phyloP scores from a whole-genome alignment of 2,888 invertebrate species.

The Tiliacea aurago region DNA sequence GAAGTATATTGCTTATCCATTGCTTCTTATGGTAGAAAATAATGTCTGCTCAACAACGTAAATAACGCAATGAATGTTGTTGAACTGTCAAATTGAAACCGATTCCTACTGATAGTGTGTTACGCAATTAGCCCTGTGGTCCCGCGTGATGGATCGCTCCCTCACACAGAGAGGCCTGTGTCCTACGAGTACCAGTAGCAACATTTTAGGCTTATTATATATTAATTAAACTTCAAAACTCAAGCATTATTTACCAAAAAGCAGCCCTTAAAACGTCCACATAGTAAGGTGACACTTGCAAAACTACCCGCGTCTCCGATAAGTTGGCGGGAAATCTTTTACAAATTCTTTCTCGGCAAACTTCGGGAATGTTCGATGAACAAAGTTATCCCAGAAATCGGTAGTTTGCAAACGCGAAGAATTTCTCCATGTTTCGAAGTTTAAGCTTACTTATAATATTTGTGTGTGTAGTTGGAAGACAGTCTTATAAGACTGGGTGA shows the following conservation, averaged over 20 bases:
- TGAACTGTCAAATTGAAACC: too few relatives aligned
- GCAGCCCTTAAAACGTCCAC: constrained; percentile 11
- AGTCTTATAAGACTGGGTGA: constrained; percentile 20
- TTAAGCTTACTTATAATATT: constrained; percentile 52
- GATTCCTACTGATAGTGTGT: too few relatives aligned
- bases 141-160: too few relatives aligned
- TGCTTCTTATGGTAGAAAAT: too few relatives aligned
- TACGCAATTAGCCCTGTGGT: too few relatives aligned
- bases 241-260: constrained; percentile 9
- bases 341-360: constrained; percentile 52
- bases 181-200: too few relatives aligned
- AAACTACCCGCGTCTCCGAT: constrained; percentile 29
- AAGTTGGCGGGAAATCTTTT: constrained; percentile 57
- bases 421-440: constrained; percentile 44
- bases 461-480: constrained; percentile 28
- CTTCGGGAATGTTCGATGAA: constrained; percentile 54
- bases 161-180: too few relatives aligned
- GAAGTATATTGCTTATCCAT: too few relatives aligned
- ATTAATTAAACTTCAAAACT: background rate
- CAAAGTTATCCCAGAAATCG: constrained; percentile 49
- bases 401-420: constrained; percentile 51
- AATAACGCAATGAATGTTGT: too few relatives aligned
- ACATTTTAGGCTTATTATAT: too few relatives aligned
- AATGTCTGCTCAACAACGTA: too few relatives aligned
- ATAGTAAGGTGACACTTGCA: constrained; percentile 28